phyloP scores from a whole-genome alignment of 2,113 vertebrate genomes.

The Hippocampus abdominalis region DNA sequence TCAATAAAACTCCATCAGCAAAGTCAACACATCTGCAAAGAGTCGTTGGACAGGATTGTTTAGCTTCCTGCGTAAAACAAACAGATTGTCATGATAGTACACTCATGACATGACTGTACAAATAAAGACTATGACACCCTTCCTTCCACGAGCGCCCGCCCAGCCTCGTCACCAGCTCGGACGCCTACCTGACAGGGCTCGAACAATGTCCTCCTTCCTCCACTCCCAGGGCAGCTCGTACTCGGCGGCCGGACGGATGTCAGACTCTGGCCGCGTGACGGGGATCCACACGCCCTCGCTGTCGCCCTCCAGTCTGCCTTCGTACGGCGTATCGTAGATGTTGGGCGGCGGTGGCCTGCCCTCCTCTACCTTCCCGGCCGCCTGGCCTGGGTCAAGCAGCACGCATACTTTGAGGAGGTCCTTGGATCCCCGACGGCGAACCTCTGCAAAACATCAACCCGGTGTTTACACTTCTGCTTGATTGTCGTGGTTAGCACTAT shows the following conservation, averaged over 20 bases:
- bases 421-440: constrained; percentile 87
- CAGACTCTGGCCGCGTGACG: constrained; percentile 73
- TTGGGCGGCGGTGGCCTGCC: constrained; percentile 57
- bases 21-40: constrained; percentile 47
- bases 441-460: constrained; percentile 70
- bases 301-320: constrained; percentile 66
- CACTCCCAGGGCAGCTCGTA: constrained; percentile 79
- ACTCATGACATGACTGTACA: constrained; percentile 43
- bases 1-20: constrained; percentile 29
- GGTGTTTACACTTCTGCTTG: neutral
- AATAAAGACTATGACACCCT: constrained; percentile 48
- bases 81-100: constrained; percentile 27
- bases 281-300: constrained; percentile 69
- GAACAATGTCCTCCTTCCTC: constrained; percentile 78
- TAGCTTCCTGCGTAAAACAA: constrained; percentile 46
- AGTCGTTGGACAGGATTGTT: constrained; percentile 41
- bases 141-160: constrained; percentile 42
- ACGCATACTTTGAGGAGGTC: constrained; percentile 88
- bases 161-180: constrained; percentile 15
- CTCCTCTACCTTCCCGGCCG: constrained; percentile 47
- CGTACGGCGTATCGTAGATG: constrained; percentile 75
- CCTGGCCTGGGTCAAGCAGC: constrained; percentile 76
- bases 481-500: neutral
- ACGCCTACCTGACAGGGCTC: constrained; percentile 73
- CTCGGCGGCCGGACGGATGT: constrained; percentile 70